These are phyloP conservation scores for Meloe dianella DNA, from an alignment of 2,888 invertebrate species.

Conservation along the genomic window DNA sequence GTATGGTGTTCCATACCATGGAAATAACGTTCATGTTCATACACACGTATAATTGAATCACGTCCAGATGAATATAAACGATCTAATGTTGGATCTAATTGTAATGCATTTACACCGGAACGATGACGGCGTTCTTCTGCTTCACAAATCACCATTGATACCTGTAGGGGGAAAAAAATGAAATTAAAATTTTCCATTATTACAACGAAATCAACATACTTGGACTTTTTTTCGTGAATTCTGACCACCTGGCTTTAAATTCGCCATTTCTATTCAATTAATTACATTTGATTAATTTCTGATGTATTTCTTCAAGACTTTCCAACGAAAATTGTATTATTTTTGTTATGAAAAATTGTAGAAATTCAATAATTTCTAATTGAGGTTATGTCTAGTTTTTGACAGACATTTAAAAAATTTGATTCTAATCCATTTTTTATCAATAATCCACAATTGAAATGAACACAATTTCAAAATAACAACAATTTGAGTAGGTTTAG, in stretches of 20 bases:
- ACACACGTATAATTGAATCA: slow-evolving; percentile 95
- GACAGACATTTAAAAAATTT: neutral
- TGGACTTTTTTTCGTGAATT: slow-evolving; percentile 58
- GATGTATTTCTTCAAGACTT: too few relatives aligned
- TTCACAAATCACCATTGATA: slow-evolving; percentile 97
- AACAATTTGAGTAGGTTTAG: too few relatives aligned
- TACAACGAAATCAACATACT: slow-evolving; percentile 47
- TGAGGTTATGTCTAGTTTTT: slow-evolving; percentile 5
- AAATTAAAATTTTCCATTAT: neutral
- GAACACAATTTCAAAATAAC: too few relatives aligned
- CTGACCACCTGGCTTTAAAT: slow-evolving; percentile 55
- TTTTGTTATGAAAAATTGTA: too few relatives aligned
- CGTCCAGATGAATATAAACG: slow-evolving; percentile 95
- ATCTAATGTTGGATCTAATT: slow-evolving; percentile 86
- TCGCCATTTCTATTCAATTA: slow-evolving; percentile 50
- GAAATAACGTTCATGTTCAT: slow-evolving; percentile 85
- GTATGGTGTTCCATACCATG: slow-evolving; percentile 99
- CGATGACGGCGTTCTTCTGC: slow-evolving; percentile 93
- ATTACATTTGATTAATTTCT: neutral
- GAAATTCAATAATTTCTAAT: neutral
- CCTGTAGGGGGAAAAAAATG: slow-evolving; percentile 63
- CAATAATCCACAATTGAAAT: too few relatives aligned
- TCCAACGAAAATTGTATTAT: too few relatives aligned
- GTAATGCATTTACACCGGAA: slow-evolving; percentile 95
- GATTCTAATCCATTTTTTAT: too few relatives aligned